Percentiles rank a stretch among this genome's conserved stretches.
phyloP scores from a whole-genome alignment of 2,888 invertebrate genomes.

The Alviniconcha strummeri region DNA sequence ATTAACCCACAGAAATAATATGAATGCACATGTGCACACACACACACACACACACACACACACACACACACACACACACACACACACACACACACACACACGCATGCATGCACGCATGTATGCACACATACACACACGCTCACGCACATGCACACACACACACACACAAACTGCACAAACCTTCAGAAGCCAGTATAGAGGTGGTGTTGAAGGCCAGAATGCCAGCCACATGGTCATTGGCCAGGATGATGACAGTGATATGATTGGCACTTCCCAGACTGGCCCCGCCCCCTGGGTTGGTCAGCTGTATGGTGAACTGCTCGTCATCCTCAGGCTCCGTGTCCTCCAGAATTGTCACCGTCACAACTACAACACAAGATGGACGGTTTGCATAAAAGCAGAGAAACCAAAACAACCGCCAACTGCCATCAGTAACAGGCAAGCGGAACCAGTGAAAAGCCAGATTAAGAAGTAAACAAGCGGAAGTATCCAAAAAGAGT shows the following conservation, averaged over 20 bases:
- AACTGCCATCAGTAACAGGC: background rate
- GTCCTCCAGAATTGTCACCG: slow-evolving; percentile 69
- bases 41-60: slow-evolving; percentile 8
- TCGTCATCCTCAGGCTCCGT: slow-evolving; percentile 65
- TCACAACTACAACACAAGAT: slow-evolving; percentile 55
- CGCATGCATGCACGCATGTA: background rate
- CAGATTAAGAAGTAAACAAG: no score
- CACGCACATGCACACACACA: background rate
- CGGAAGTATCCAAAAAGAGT: no score
- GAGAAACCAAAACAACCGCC: background rate
- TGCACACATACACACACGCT: background rate
- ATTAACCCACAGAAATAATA: background rate
- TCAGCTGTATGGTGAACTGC: slow-evolving; percentile 59
- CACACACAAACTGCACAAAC: slow-evolving; percentile 41
- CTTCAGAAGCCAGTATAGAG: slow-evolving; percentile 65
- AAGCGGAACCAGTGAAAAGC: no score
- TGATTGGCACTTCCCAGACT: slow-evolving; percentile 48
- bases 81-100: background rate
- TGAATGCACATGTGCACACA: background rate
- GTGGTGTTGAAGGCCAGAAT: slow-evolving; percentile 61
- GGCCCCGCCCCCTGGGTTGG: slow-evolving; percentile 65
- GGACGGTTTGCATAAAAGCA: background rate
- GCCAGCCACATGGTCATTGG: slow-evolving; percentile 72
- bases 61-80: background rate
- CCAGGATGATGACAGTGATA: slow-evolving; percentile 64